Percentiles rank a stretch among this genome's conserved stretches.
Conservation (phyloP, 2,888 invertebrate species). For the Galerucella nymphaeae region DNA sequence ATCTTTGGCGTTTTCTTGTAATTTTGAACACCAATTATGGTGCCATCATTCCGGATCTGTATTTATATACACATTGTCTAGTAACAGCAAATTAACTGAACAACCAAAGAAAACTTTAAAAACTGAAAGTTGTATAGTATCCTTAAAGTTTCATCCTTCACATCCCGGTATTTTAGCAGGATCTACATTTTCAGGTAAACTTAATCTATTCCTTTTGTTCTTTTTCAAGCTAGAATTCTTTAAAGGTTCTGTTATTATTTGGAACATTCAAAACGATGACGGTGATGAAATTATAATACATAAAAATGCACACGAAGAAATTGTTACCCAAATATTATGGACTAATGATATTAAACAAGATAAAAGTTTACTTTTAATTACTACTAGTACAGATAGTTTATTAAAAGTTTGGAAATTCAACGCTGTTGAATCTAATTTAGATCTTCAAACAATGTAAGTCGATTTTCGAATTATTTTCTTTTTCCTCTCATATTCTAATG, state of each 20-base stretch:
- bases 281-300: conserved; percentile 53
- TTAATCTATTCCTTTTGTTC: conserved; percentile 49
- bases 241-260: conserved; percentile 48
- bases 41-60: conserved; percentile 62
- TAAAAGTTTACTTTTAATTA: conserved; percentile 55
- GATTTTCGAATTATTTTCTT: too few species aligned
- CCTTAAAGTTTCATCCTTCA: conserved; percentile 66
- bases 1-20: conserved; percentile 59
- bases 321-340: conserved; percentile 61
- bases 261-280: conserved; percentile 60
- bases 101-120: conserved; percentile 56
- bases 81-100: conserved; percentile 45
- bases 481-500: too few species aligned
- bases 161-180: conserved; percentile 66
- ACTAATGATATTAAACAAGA: conserved; percentile 55
- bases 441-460: conserved; percentile 7
- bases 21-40: conserved; percentile 61
- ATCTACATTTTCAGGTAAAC: conserved; percentile 62
- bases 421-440: background rate
- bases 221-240: conserved; percentile 3
- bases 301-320: conserved; percentile 57
- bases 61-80: conserved; percentile 57
- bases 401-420: conserved; percentile 61
- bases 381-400: conserved; percentile 59
- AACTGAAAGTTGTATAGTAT: conserved; percentile 64